Evolutionary conservation across 2,797 vertebrate species (phyloP).

Genomic region (Epinephelus malabaricus): DNA sequence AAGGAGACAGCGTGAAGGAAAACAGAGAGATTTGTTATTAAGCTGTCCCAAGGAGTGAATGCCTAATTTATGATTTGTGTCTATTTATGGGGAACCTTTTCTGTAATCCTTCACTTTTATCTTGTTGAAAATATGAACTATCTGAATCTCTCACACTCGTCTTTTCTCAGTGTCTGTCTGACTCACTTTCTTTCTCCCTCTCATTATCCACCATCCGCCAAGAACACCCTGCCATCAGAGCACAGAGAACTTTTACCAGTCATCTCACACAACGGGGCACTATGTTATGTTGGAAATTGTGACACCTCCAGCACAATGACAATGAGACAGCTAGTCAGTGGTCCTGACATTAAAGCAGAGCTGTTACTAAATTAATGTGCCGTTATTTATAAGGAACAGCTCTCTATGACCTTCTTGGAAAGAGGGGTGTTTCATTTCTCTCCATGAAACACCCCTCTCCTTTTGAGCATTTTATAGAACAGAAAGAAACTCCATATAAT

Average conservation of each 20-base stretch:
- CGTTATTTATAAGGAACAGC: conserved; percentile 38
- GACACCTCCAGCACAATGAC: conserved; percentile 43
- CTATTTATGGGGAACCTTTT: conserved; percentile 29
- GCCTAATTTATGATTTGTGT: conserved; percentile 27
- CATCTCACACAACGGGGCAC: conserved; percentile 20
- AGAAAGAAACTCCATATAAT: conserved; percentile 11
- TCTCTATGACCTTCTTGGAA: conserved; percentile 22
- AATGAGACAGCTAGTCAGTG: conserved; percentile 26
- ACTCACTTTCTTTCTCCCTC: conserved; percentile 20
- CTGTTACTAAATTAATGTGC: conserved; percentile 28
- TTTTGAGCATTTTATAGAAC: conserved; percentile 15
- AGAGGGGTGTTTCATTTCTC: not conserved
- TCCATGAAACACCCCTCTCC: not conserved
- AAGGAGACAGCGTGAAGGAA: not conserved
- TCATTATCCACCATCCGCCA: conserved; percentile 40
- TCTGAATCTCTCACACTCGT: conserved; percentile 11
- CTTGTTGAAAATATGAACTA: conserved; percentile 26
- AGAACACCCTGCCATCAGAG: conserved; percentile 20
- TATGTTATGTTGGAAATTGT: conserved; percentile 6
- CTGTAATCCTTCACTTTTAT: conserved; percentile 31
- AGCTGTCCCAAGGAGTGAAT: conserved; percentile 31
- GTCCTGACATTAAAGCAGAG: conserved; percentile 12
- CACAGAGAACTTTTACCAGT: conserved; percentile 28
- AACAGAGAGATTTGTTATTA: conserved; percentile 18
- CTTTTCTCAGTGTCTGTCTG: conserved; percentile 8